Base-by-base conservation (phyloP, 2,797 vertebrate genomes). In the Calcarius lapponicus region DNA sequence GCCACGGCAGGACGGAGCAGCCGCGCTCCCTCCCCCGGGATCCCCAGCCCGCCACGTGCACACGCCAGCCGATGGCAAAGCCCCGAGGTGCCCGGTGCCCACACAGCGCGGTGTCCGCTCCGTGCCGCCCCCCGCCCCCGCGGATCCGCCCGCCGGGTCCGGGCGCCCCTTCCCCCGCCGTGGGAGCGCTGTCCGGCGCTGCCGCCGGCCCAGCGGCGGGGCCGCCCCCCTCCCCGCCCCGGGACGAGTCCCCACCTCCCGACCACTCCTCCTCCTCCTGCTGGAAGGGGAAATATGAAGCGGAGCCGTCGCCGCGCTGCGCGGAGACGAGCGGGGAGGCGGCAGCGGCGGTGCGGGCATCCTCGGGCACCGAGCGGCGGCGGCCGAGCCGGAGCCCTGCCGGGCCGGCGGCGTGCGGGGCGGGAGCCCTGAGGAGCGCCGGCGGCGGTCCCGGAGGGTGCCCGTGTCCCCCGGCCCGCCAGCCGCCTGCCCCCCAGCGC, bases 221-320 rank as follows among this genome's bases (percentile, higher is more conserved):
- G 22, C 50, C 81, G 31, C 60, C 95, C 88, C 88, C 65, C 47
- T 91, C 34, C 76, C 93, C 91, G 76, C 91, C 91, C 88, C 42
- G 25, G 58, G 79, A 76, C 36, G 58, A 74, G 82, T 80, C 70
- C 79, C 93, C 84, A 78, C 95, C 82, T 51, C 94, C 67, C 38
- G 42, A 34, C 53, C 50, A 86, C 84, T 79, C 90, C 95, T 90
- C 89, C 82, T 85, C 80, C 90, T 80, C n/a, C 91, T 75, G 58
- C 90, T 56, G 78, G 71, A 95, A 83, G 91, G 93, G 92, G 95
- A 97, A 97, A 96, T 97, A 97, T 97, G 98, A 98, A 98, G 97
- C 96, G 96, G n/a, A 73, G 96, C 65, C n/a, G 76, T 72, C 13
- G 80, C 40, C 4, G 71, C 51, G 78, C 72, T 34, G 2, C 12